Base-by-base conservation (phyloP, 1,140 invertebrate species). In the Prorops nasuta region DNA sequence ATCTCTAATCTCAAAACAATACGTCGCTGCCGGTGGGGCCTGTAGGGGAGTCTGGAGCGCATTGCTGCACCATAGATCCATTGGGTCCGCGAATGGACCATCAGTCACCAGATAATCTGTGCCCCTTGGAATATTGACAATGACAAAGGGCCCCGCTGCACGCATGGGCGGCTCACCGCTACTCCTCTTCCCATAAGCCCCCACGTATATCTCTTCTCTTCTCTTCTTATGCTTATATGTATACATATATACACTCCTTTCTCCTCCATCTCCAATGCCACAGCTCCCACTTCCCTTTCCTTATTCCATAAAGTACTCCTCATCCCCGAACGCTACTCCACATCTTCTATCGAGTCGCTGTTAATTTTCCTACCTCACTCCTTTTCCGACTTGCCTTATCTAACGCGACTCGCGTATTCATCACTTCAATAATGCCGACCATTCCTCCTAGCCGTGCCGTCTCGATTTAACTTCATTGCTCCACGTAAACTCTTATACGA, bases 41-140 rank as follows among this genome's bases (percentile, higher is more conserved):
- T 22, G 16, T 17, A 41, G 9, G 15, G 14, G 18, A 41, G 39
- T n/a, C n/a, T n/a, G n/a, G n/a, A n/a, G 48, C 44, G 59, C 49
- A 51, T 62, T 54, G 54, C 15, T 49, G 51, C 43, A 35, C 44
- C 47, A 47, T 64, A 64, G 52, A 66, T 60, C 53, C 44, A 50
- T 53, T 54, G 51, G 56, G 43, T 54, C 44, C 49, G 57, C 60
- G 63, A 54, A 61, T 54, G 63, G 56, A 55, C 56, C 63, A 65
- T 65, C 60, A 63, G 63, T 66, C 63, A 66, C 59, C 56, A 63
- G 63, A 63, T 65, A 66, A 66, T 66, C 63, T 66, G 51, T 57
- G 31, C 50, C 54, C 49, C 54, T 54, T 41, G 56, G 51, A 60
- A 64, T 63, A 63, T 65, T 60, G 63, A 66, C 63, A 65, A 60